These are phyloP conservation scores for Hyalella azteca DNA, from an alignment of 2,888 invertebrate genomes.

Conservation along the genomic window DNA sequence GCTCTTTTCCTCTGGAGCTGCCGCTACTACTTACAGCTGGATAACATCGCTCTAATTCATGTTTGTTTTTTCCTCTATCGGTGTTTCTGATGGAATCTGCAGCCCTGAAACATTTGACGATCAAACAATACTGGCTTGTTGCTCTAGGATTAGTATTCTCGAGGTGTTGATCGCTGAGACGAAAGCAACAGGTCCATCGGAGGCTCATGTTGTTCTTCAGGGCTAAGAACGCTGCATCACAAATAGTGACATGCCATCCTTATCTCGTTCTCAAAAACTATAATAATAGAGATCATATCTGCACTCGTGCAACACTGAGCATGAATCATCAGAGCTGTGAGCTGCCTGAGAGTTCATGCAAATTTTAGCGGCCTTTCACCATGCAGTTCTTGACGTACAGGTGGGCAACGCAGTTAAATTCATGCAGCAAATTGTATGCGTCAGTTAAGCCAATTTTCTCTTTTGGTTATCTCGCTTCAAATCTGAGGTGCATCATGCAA, in stretches of 20 bases:
- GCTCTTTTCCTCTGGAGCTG: not conserved
- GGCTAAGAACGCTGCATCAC: not conserved
- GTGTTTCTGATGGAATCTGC: constrained; percentile 22
- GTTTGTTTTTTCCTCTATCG: constrained; percentile 30
- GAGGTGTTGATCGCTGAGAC: not conserved
- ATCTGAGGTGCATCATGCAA: too few relatives aligned
- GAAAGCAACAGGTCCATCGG: not conserved
- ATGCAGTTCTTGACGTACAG: too few relatives aligned
- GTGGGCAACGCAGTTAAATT: too few relatives aligned
- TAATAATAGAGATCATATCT: not conserved
- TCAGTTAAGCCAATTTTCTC: too few relatives aligned
- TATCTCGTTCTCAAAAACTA: not conserved
- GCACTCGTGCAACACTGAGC: too few relatives aligned
- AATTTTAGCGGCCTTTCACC: too few relatives aligned
- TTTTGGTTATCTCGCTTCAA: too few relatives aligned
- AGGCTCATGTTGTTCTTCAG: not conserved
- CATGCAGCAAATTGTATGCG: too few relatives aligned
- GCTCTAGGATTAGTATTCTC: not conserved
- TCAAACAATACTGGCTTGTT: not conserved
- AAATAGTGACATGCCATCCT: not conserved
- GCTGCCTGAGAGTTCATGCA: too few relatives aligned
- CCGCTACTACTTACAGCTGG: constrained; percentile 9
- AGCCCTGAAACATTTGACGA: not conserved
- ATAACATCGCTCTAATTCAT: constrained; percentile 12
- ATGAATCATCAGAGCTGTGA: too few relatives aligned